These are phyloP conservation scores for Neoscelio sp. DNA, from an alignment of 2,888 invertebrate genomes.

Conservation along the genomic window DNA sequence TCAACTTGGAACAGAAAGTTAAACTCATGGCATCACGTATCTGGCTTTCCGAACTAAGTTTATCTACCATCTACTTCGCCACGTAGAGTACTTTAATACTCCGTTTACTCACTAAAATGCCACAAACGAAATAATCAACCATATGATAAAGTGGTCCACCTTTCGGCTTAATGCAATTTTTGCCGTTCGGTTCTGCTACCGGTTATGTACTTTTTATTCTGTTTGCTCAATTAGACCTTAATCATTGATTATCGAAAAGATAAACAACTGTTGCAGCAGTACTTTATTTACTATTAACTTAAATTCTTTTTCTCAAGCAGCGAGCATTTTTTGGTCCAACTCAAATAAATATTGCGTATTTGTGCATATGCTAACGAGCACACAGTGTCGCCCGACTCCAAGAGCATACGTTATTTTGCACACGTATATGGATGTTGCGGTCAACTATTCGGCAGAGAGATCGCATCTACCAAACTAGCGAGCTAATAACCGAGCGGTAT, in stretches of 20 bases:
- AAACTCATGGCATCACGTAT: conserved; percentile 75
- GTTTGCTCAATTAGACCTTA: not conserved
- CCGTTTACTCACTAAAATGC: conserved; percentile 67
- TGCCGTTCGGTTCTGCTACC: not conserved
- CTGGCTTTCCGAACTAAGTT: conserved; percentile 77
- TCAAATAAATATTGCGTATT: conserved; percentile 19
- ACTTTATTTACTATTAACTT: too few species aligned
- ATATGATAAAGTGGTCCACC: conserved; percentile 55
- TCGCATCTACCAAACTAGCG: conserved; percentile 73
- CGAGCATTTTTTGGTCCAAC: not conserved
- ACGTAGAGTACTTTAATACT: conserved; percentile 66
- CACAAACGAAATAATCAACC: conserved; percentile 74
- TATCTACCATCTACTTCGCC: conserved; percentile 66
- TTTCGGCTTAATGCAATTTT: not conserved
- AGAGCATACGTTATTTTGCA: conserved; percentile 54
- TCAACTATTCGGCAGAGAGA: conserved; percentile 68
- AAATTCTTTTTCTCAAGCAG: not conserved
- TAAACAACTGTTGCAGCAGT: too few species aligned
- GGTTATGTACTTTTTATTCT: not conserved
- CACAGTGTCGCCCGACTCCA: conserved; percentile 20
- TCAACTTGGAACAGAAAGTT: conserved; percentile 75
- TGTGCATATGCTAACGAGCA: conserved; percentile 31
- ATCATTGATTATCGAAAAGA: too few species aligned
- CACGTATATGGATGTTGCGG: conserved; percentile 44
- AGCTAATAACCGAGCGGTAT: conserved; percentile 74